A percentile compares a stretch with the other conserved stretches of the same genome.
These are phyloP conservation scores for Lepeophtheirus nordmannii DNA, from an alignment of 2,888 invertebrate genomes.

Conservation along the genomic window DNA sequence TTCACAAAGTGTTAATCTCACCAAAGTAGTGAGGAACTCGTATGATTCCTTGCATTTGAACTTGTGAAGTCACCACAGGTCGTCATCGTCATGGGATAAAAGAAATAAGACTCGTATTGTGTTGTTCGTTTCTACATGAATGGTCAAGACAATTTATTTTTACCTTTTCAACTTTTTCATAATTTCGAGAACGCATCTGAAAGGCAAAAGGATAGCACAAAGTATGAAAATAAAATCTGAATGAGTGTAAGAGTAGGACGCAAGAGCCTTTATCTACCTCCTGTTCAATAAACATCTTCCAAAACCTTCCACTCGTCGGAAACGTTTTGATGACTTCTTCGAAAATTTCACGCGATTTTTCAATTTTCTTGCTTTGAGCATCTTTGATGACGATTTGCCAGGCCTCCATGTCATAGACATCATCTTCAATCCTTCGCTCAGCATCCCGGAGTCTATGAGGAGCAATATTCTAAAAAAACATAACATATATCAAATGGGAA, in stretches of 20 bases:
- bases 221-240: not conserved
- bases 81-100: not conserved
- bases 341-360: slow-evolving; percentile 51
- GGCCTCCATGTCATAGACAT: slow-evolving; percentile 86
- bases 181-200: slow-evolving; percentile 91
- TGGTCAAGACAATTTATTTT: slow-evolving; percentile 32
- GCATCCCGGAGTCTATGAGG: slow-evolving; percentile 59
- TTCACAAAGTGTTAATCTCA: no score
- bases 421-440: slow-evolving; percentile 68
- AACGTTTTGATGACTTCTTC: slow-evolving; percentile 87
- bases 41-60: not conserved
- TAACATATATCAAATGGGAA: not conserved
- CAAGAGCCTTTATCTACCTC: slow-evolving; percentile 47
- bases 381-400: slow-evolving; percentile 93
- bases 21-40: no score
- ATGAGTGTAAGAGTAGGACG: no score
- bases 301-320: slow-evolving; percentile 89
- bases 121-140: not conserved
- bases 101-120: not conserved
- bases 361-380: slow-evolving; percentile 47
- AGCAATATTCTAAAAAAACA: slow-evolving; percentile 25
- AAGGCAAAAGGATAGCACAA: slow-evolving; percentile 35
- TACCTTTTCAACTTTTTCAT: slow-evolving; percentile 97
- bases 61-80: not conserved
- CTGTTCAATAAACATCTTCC: slow-evolving; percentile 97